phyloP scores from a whole-genome alignment of 2,797 vertebrate species.

The Masticophis lateralis region DNA sequence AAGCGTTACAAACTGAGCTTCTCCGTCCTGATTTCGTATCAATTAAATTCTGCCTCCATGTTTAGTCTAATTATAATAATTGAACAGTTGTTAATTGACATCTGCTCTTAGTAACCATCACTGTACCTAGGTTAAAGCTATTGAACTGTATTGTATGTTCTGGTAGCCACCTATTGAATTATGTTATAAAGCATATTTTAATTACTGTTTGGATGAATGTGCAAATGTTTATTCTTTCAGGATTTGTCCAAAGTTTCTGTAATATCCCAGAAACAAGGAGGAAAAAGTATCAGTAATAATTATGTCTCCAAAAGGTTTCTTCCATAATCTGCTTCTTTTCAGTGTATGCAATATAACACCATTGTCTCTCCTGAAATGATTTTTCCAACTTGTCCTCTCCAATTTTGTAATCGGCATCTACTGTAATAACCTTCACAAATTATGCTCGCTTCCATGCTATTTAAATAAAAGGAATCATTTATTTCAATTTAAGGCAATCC shows the following conservation, averaged over 20 bases:
- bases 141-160: background rate
- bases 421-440: background rate
- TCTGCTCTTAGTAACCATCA: background rate
- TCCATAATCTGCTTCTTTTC: background rate
- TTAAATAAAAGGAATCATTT: constrained; percentile 67
- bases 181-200: background rate
- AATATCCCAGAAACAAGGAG: background rate
- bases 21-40: background rate
- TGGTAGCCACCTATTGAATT: background rate
- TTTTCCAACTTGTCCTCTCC: background rate
- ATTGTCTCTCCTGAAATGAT: background rate
- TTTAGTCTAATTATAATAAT: background rate
- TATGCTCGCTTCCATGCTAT: background rate
- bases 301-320: background rate
- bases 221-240: background rate
- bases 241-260: background rate
- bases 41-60: background rate
- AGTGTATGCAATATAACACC: background rate
- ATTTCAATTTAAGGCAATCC: constrained; percentile 69
- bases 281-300: background rate
- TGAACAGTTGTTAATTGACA: background rate
- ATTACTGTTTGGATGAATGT: background rate
- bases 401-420: background rate
- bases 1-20: background rate
- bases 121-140: background rate